Conservation (phyloP, 2,113 vertebrate species). For the Dicrurus megarhynchus region DNA sequence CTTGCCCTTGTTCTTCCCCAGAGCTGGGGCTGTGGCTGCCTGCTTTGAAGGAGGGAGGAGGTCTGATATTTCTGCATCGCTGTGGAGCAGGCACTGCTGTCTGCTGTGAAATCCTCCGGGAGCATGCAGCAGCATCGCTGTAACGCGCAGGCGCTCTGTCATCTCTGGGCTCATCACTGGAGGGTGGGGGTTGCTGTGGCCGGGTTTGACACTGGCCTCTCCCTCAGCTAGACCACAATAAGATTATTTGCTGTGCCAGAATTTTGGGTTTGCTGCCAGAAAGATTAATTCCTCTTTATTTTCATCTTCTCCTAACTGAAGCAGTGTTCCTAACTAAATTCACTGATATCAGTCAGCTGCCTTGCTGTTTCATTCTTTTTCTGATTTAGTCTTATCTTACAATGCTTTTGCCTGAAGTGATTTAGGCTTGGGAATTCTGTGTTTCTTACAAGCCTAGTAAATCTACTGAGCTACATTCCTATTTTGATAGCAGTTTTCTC, state of each 20-base stretch:
- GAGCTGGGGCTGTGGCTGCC: not conserved
- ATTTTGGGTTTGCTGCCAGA: conserved; percentile 33
- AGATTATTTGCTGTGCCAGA: conserved; percentile 28
- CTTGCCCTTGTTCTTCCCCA: not conserved
- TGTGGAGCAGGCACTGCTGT: not conserved
- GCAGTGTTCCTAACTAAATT: conserved; percentile 16
- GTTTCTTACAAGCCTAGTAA: conserved; percentile 25
- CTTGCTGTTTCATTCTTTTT: conserved; percentile 20
- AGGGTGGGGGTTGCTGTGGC: not conserved
- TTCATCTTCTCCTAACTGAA: conserved; percentile 22
- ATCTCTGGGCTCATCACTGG: not conserved
- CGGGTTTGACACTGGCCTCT: not conserved
- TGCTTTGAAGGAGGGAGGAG: not conserved
- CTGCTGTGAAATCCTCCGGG: not conserved
- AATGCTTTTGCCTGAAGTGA: conserved; percentile 36
- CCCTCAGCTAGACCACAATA: not conserved
- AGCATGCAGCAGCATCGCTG: rapidly evolving
- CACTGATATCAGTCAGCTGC: conserved; percentile 11
- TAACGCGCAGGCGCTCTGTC: not conserved
- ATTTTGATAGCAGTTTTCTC: not conserved
- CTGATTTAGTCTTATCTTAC: conserved; percentile 26
- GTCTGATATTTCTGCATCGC: not conserved
- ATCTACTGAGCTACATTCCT: conserved; percentile 37
- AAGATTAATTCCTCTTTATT: conserved; percentile 48
- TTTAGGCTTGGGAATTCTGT: conserved; percentile 30